Evolutionary conservation across 2,113 vertebrate species (phyloP).

Genomic region (Chunga burmeisteri): DNA sequence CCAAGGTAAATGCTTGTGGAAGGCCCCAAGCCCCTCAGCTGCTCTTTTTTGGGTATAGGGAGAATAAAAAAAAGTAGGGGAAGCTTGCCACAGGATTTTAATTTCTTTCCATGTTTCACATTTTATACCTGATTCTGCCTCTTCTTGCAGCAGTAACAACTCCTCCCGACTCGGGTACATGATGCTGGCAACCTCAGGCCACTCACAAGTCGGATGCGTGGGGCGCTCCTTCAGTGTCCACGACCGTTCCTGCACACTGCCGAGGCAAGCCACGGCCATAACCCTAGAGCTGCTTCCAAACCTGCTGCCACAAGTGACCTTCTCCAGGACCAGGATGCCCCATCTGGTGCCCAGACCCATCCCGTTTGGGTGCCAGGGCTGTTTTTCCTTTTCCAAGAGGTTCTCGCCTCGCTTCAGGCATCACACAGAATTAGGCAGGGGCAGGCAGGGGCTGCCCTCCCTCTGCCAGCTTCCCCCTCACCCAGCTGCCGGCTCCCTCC

Average conservation of each 20-base stretch:
- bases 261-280: neutral
- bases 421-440: neutral
- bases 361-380: neutral
- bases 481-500: neutral
- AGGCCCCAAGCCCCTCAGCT: neutral
- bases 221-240: neutral
- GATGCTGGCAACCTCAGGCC: neutral
- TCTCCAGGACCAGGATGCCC: neutral
- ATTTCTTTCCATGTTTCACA: neutral
- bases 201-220: rapidly evolving
- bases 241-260: neutral
- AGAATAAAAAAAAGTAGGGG: neutral
- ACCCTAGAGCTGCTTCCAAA: neutral
- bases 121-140: neutral
- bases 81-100: neutral
- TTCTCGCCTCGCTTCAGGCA: neutral
- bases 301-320: neutral
- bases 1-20: neutral
- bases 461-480: neutral
- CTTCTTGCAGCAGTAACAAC: neutral
- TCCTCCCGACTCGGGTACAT: rapidly evolving
- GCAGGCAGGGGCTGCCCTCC: neutral
- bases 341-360: neutral
- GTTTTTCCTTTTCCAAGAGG: neutral
- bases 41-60: neutral